Percentiles rank a stretch among this genome's conserved stretches.
phyloP scores from a whole-genome alignment of 37 sponge, comb jelly and placozoan genomes.

The Hexactinellida sp. region DNA sequence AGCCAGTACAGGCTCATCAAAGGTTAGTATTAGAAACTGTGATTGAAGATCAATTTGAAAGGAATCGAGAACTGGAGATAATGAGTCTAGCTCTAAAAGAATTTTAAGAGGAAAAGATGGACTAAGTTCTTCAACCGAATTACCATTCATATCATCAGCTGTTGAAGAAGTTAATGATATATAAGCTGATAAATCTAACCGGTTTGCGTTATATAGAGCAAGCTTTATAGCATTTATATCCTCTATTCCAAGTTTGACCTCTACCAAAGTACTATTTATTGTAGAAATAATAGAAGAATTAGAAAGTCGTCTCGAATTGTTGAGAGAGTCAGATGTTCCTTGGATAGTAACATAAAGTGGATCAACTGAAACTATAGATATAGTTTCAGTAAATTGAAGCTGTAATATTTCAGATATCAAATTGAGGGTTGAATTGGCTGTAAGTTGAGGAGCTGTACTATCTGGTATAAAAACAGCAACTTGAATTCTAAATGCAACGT shows the following conservation, averaged over 20 bases:
- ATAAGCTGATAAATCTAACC: background rate
- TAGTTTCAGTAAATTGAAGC: slow-evolving; percentile 66
- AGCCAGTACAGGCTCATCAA: slow-evolving; percentile 9
- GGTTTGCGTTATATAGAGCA: background rate
- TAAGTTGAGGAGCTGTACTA: slow-evolving; percentile 33
- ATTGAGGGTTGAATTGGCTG: slow-evolving; percentile 36
- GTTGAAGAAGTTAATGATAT: background rate
- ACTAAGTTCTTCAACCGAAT: background rate
- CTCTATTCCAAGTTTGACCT: slow-evolving; percentile 19
- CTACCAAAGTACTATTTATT: slow-evolving; percentile 29
- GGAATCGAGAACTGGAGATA: background rate
- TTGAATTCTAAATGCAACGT: slow-evolving; percentile 14
- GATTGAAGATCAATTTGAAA: background rate
- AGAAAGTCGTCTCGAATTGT: background rate
- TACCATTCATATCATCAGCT: background rate
- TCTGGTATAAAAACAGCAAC: slow-evolving; percentile 31
- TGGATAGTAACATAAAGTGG: slow-evolving; percentile 31
- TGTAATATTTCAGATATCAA: slow-evolving; percentile 47
- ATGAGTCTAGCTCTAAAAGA: background rate
- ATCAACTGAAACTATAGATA: slow-evolving; percentile 44
- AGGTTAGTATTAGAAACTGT: background rate
- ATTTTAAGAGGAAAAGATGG: background rate
- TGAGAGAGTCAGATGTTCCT: background rate
- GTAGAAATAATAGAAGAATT: background rate
- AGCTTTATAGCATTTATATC: slow-evolving; percentile 58